A percentile compares a stretch with the other conserved stretches of the same genome.
Evolutionary conservation across 2,113 vertebrate genomes (phyloP).

Genomic region (Cyrtonyx montezumae): DNA sequence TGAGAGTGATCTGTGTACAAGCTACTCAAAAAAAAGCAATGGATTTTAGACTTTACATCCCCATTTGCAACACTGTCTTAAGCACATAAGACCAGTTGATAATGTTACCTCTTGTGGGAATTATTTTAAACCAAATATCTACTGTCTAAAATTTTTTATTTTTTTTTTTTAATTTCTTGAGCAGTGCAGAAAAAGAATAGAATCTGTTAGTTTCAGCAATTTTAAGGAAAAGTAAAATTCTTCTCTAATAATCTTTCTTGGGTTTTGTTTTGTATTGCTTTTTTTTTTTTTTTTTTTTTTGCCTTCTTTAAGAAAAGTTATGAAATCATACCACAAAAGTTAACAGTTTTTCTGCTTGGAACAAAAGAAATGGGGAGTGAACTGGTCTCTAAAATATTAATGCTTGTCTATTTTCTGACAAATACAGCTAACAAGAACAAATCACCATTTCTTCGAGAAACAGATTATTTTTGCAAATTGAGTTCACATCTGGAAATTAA

Average conservation of each 20-base stretch:
- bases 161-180: not conserved
- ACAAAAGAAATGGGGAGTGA: not conserved
- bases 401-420: not conserved
- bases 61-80: not conserved
- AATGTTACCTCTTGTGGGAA: not conserved
- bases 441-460: not conserved
- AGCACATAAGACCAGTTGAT: not conserved
- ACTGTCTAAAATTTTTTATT: not conserved
- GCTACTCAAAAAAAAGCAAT: not conserved
- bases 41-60: not conserved
- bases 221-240: not conserved
- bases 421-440: not conserved
- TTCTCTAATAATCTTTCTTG: not conserved
- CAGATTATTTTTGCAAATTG: not conserved
- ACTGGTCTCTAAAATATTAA: slow-evolving; percentile 15
- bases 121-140: not conserved
- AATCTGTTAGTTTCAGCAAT: not conserved
- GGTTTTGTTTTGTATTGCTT: not conserved
- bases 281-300: not conserved
- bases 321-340: not conserved
- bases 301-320: not conserved
- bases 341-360: not conserved
- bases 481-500: not conserved
- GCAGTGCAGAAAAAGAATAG: not conserved
- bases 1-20: not conserved